These are phyloP conservation scores for Diplodus puntazzo DNA, from an alignment of 2,797 vertebrate species.

Conservation along the genomic window DNA sequence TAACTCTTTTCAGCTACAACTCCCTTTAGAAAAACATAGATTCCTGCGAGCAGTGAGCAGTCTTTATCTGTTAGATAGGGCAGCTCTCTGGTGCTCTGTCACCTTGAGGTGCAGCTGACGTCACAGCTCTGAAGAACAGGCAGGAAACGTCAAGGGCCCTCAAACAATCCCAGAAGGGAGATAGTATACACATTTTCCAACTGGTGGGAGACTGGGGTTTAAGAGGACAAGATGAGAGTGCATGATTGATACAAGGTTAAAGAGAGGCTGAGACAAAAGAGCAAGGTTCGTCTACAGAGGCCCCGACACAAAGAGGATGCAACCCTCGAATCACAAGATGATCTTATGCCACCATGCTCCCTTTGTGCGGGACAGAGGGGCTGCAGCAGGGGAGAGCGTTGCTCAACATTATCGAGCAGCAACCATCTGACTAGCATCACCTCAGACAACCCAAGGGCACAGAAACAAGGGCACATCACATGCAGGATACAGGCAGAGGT, in stretches of 20 bases:
- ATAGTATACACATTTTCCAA: constrained; percentile 15
- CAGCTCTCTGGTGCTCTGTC: constrained; percentile 69
- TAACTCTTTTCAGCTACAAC: constrained; percentile 47
- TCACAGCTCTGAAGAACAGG: constrained; percentile 62
- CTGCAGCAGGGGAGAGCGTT: neutral
- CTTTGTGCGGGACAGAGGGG: constrained; percentile 17
- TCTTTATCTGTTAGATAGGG: constrained; percentile 71
- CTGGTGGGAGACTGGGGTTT: neutral
- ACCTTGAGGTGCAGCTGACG: constrained; percentile 79
- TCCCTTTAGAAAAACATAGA: constrained; percentile 27
- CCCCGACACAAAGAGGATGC: constrained; percentile 26
- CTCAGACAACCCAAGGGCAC: constrained; percentile 42
- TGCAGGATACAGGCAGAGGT: constrained; percentile 17
- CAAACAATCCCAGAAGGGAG: constrained; percentile 19
- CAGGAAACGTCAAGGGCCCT: constrained; percentile 45
- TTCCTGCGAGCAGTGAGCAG: constrained; percentile 16
- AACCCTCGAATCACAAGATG: constrained; percentile 56
- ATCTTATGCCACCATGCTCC: constrained; percentile 29
- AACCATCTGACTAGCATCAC: constrained; percentile 60
- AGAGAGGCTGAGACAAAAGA: constrained; percentile 33
- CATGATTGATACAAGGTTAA: constrained; percentile 47
- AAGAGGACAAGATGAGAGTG: constrained; percentile 23
- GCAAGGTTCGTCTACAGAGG: constrained; percentile 2
- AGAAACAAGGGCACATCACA: constrained; percentile 13
- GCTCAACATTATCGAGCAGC: neutral